These are phyloP conservation scores for Netelia melanura DNA, from an alignment of 2,888 invertebrate genomes.

Conservation along the genomic window DNA sequence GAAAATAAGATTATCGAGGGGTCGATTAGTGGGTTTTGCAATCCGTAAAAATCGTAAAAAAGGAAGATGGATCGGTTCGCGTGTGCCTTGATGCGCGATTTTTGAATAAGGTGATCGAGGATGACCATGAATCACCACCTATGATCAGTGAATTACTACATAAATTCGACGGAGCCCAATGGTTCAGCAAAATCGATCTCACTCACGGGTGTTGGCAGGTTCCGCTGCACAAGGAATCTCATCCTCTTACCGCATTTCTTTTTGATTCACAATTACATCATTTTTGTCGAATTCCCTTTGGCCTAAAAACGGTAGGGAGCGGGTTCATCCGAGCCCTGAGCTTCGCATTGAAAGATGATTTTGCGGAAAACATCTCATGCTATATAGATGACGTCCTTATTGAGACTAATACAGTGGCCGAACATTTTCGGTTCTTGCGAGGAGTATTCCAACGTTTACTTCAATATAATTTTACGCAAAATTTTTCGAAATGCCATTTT, in stretches of 20 bases:
- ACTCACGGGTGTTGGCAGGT: conserved; percentile 71
- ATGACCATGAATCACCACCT: conserved; percentile 71
- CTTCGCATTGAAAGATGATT: conserved; percentile 6
- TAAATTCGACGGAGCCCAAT: conserved; percentile 46
- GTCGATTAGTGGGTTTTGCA: conserved; percentile 71
- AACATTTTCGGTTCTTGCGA: not conserved
- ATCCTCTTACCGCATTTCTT: conserved; percentile 70
- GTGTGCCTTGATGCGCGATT: conserved; percentile 75
- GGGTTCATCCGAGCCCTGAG: not conserved
- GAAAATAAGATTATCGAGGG: conserved; percentile 72
- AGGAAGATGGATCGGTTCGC: conserved; percentile 73
- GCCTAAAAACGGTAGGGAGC: not conserved
- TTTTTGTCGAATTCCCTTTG: conserved; percentile 11
- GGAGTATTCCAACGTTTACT: not conserved
- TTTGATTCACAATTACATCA: conserved; percentile 26
- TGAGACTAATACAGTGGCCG: not conserved
- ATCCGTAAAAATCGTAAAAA: conserved; percentile 73
- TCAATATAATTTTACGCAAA: conserved; percentile 1
- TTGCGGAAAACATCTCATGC: no score
- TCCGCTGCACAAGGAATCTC: conserved; percentile 51
- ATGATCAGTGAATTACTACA: conserved; percentile 58
- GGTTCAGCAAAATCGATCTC: conserved; percentile 64
- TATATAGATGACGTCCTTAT: conserved; percentile 17
- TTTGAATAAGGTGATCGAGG: conserved; percentile 72
- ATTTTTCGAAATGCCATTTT: conserved; percentile 1